Base-by-base conservation (phyloP, 2,888 invertebrate genomes). In the Carabus problematicus region DNA sequence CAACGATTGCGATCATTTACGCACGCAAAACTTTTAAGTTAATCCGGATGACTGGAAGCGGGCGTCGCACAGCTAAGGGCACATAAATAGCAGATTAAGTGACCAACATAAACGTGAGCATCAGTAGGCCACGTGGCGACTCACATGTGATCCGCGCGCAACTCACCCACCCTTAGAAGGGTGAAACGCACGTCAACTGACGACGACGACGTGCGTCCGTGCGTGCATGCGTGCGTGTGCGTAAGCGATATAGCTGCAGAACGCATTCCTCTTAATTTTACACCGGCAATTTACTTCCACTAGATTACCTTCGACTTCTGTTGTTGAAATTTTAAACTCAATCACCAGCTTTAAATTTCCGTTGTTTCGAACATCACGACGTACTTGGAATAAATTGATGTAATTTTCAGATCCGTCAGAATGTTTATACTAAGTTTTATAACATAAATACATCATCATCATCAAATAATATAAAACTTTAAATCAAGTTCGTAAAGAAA, bases 41-140 rank as follows among this genome's bases (percentile, higher is more conserved):
- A 56, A 56, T 56, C 29, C 56, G 11, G 18, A 18, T 56, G 52
- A 11, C n/a, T 52, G 73, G 74, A 72, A 77, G 76, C 79, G 78
- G 79, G 72, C 78, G 76, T 73, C 77, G 78, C 77, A 75, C 75
- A 18, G 75, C 75, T 72, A 75, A 80, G 81, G 79, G 82, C 82
- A 79, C 80, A 82, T 82, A 82, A 82, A 82, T 82, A 82, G 81
- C 79, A 79, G 82, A 82, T 82, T 82, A 82, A 81, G 81, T 82
- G 81, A 81, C 81, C 81, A 80, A 81, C 79, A 79, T 79, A 61
- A 68, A 68, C 54, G 60, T 19, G 54, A 16, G 49, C 60, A 69
- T 69, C 78, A 76, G 80, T 75, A 76, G 76, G 80, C 75, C 82
- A 80, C 82, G 82, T 81, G 79, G 73, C 76, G 62, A 14, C 14